Evolutionary conservation across 2,888 invertebrate genomes (phyloP).

Genomic region (Prosopocoilus inquinatus): DNA sequence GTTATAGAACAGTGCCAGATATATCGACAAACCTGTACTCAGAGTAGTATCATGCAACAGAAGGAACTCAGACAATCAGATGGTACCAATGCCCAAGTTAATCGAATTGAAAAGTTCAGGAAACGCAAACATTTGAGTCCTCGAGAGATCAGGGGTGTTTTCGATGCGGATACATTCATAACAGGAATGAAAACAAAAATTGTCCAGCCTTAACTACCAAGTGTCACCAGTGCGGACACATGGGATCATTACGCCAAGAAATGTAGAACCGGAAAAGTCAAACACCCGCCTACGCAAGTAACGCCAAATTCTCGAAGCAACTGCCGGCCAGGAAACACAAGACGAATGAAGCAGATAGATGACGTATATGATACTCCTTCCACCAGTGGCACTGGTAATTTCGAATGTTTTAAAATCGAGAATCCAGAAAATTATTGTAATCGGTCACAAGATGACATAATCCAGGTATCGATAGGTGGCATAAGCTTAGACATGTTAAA

Average conservation of each 20-base stretch:
- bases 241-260: conserved; percentile 22
- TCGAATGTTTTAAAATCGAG: background rate
- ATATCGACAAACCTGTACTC: conserved; percentile 14
- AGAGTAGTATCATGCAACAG: background rate
- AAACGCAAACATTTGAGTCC: background rate
- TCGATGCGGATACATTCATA: too few species aligned
- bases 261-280: conserved; percentile 11
- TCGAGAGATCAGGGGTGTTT: background rate
- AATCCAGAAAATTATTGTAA: background rate
- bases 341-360: too few species aligned
- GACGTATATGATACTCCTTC: too few species aligned
- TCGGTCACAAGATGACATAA: background rate
- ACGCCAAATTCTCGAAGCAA: too few species aligned
- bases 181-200: conserved; percentile 17
- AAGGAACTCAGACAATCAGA: background rate
- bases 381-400: background rate
- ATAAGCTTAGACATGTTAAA: background rate
- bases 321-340: too few species aligned
- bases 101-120: background rate
- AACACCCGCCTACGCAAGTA: too few species aligned
- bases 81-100: background rate
- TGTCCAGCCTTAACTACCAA: conserved; percentile 20
- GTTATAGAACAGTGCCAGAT: conserved; percentile 30
- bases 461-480: conserved; percentile 1
- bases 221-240: conserved; percentile 21